These are phyloP conservation scores for Cephus rjabovi DNA, from an alignment of 2,888 invertebrate species.

Conservation along the genomic window DNA sequence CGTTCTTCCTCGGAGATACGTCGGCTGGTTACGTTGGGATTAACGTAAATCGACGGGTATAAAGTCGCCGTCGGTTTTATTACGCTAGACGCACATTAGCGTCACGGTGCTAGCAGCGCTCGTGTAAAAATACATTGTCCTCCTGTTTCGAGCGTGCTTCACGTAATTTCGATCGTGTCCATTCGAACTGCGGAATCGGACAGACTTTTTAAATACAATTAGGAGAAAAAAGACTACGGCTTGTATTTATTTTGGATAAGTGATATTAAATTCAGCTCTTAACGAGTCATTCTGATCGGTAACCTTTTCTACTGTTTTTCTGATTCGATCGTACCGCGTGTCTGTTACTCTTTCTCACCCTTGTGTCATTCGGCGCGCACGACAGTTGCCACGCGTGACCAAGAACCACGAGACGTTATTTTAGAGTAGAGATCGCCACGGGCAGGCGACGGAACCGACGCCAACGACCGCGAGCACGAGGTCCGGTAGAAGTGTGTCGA, in stretches of 20 bases:
- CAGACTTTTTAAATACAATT: background rate
- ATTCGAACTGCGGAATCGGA: background rate
- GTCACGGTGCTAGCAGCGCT: background rate
- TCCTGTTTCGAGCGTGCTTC: background rate
- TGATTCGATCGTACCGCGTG: background rate
- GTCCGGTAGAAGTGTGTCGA: background rate
- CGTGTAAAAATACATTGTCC: constrained; percentile 6
- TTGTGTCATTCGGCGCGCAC: background rate
- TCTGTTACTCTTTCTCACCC: background rate
- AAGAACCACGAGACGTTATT: background rate
- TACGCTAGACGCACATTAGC: background rate
- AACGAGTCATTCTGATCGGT: background rate
- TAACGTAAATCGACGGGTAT: background rate
- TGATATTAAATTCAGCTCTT: background rate
- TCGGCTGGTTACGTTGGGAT: background rate
- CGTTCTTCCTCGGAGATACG: background rate
- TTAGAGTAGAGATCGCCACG: background rate
- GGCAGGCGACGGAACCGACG: background rate
- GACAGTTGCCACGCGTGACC: background rate
- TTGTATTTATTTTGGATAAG: background rate
- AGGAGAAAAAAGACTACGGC: background rate
- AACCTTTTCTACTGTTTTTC: background rate
- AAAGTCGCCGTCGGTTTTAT: background rate
- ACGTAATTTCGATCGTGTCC: background rate
- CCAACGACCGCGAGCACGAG: background rate